Percentiles rank a stretch among this genome's conserved stretches.
Conservation (phyloP, 2,888 invertebrate species). For the Bombyx huttoni region DNA sequence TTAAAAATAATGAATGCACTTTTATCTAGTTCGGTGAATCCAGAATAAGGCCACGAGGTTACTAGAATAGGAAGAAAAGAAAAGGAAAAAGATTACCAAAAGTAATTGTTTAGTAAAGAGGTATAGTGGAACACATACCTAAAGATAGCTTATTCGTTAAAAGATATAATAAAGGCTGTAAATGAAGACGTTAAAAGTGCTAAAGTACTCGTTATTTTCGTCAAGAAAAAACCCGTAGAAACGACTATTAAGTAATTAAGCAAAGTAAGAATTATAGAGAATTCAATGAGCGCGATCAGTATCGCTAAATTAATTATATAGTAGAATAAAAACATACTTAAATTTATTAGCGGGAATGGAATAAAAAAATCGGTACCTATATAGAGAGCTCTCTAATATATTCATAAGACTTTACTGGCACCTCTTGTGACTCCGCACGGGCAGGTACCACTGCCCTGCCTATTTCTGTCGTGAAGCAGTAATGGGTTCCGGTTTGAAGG, state of each 20-base stretch:
- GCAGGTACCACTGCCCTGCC: too few species aligned
- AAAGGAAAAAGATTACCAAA: too few species aligned
- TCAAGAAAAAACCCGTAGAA: neutral
- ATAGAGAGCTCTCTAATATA: neutral
- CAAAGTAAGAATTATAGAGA: neutral
- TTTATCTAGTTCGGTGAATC: too few species aligned
- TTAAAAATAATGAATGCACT: too few species aligned
- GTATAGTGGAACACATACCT: constrained; percentile 7
- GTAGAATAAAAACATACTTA: neutral
- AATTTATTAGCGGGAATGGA: neutral
- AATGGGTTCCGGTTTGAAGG: too few species aligned
- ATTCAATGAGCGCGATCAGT: neutral
- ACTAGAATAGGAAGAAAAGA: too few species aligned
- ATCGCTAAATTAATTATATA: neutral
- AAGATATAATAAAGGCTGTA: neutral
- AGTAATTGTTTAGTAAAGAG: too few species aligned
- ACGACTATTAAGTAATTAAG: neutral
- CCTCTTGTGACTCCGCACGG: too few species aligned
- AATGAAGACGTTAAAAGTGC: neutral
- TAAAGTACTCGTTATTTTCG: neutral
- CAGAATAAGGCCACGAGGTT: too few species aligned
- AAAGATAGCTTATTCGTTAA: neutral
- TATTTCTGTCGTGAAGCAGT: too few species aligned
- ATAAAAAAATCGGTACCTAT: neutral
- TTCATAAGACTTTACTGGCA: too few species aligned